Base-by-base conservation (phyloP, 2,888 invertebrate species). In the Herminia tarsipennalis region DNA sequence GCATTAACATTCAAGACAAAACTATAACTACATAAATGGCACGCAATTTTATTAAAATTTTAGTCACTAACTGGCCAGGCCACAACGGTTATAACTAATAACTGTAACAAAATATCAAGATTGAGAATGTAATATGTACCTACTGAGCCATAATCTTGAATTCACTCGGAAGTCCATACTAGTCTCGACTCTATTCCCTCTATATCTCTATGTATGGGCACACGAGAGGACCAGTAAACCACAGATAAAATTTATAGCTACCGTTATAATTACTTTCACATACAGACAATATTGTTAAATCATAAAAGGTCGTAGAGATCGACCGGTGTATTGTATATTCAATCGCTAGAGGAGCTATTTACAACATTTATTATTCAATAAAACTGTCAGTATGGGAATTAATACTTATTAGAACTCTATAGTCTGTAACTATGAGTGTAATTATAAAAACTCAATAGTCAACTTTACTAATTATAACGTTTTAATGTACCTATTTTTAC, bases 321-420 rank as follows among this genome's bases (percentile, higher is more conserved):
- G 65, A 61, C 70, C 53, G 62, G 62, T 66, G 55, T 70, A 72
- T 73, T 76, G 62, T 66, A 56, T 70, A 72, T 73, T 76, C 75
- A 77, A 80, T 76, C 54, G 68, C 72, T 70, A 43, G 65, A 55
- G 74, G 73, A 76, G 61, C 73, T 75, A 63, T 80, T 82, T 82
- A 78, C 65, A 78, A 78, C 76, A 71, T 70, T 72, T 73, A 81
- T 76, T 83, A 83, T 81, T 82, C 72, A 80, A 81, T 83, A 81
- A 84, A 83, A 82, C 80, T 76, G 78, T 78, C 77, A 25, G 66
- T 67, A 66, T 66, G 40, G 49, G 57, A 75, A 76, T 75, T 72
- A 71, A 72, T 61, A 52, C 10, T 6, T 28, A 22, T 34, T 34
- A 28, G 20, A 5, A 18, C 10, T 13, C 6, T 42, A 3, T 22